Evolutionary conservation across 2,888 invertebrate genomes (phyloP).

Genomic region (Andrena hattorfiana): DNA sequence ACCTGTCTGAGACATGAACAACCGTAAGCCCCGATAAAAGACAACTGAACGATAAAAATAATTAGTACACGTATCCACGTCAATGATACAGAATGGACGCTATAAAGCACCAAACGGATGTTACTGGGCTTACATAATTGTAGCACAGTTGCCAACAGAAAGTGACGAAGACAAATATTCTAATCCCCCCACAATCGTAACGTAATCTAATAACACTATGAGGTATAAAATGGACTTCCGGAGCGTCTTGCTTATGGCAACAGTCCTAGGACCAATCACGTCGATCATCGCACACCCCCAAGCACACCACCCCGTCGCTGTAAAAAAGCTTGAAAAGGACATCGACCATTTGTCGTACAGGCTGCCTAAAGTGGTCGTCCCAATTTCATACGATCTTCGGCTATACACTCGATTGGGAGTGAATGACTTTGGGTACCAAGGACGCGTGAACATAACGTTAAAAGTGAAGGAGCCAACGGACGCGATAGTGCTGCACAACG

Average conservation of each 20-base stretch:
- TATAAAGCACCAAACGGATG: not conserved
- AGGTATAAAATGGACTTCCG: not conserved
- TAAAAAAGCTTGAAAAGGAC: not conserved
- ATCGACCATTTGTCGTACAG: conserved; percentile 83
- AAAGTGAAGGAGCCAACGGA: conserved; percentile 78
- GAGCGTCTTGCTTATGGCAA: not conserved
- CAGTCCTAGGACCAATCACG: not conserved
- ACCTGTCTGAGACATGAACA: not conserved
- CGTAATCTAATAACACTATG: not conserved
- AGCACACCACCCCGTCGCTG: not conserved
- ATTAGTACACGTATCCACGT: not conserved
- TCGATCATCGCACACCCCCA: not conserved
- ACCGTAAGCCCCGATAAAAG: conserved; percentile 6
- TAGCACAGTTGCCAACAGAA: not conserved
- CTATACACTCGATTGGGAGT: conserved; percentile 66
- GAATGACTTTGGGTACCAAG: conserved; percentile 82
- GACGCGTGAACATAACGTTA: conserved; percentile 85
- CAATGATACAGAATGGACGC: not conserved
- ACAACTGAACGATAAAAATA: conserved; percentile 14
- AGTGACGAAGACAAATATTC: not conserved
- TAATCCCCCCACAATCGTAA: not conserved
- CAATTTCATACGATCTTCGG: conserved; percentile 86
- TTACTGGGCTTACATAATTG: not conserved
- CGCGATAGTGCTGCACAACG: conserved; percentile 85
- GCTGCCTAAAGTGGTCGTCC: conserved; percentile 86